These are phyloP conservation scores for Bos indicus DNA, from an alignment of 2,113 vertebrate genomes.

Conservation along the genomic window DNA sequence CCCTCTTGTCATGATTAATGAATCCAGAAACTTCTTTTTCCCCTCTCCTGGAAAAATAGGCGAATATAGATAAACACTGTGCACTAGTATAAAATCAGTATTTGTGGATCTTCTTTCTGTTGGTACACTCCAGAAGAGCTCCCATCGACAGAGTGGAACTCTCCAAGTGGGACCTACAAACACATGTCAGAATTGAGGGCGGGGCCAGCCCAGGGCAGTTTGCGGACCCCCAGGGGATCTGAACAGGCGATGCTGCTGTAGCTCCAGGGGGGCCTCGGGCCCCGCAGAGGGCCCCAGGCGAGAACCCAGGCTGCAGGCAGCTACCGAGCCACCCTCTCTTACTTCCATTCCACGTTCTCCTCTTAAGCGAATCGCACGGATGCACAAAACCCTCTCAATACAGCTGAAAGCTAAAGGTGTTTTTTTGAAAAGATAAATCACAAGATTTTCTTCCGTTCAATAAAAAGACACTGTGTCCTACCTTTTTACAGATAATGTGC, in stretches of 20 bases:
- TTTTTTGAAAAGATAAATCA: not conserved
- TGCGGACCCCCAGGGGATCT: not conserved
- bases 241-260: not conserved
- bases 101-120: not conserved
- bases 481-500: slow-evolving; percentile 82
- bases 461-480: not conserved
- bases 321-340: not conserved
- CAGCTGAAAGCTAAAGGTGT: not conserved
- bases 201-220: not conserved
- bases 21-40: not conserved
- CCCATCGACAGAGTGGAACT: accelerated
- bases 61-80: not conserved
- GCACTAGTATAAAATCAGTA: not conserved
- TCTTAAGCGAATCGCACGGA: not conserved
- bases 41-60: not conserved
- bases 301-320: not conserved
- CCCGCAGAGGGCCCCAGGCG: not conserved
- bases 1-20: not conserved
- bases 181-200: not conserved
- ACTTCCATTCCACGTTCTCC: not conserved
- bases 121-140: accelerated
- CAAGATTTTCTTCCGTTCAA: not conserved
- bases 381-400: not conserved
- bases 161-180: not conserved
- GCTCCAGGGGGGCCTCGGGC: accelerated